A percentile compares a stretch with the other conserved stretches of the same genome.
phyloP scores from a whole-genome alignment of 2,888 invertebrate species.

The Ypsolopha sequella region DNA sequence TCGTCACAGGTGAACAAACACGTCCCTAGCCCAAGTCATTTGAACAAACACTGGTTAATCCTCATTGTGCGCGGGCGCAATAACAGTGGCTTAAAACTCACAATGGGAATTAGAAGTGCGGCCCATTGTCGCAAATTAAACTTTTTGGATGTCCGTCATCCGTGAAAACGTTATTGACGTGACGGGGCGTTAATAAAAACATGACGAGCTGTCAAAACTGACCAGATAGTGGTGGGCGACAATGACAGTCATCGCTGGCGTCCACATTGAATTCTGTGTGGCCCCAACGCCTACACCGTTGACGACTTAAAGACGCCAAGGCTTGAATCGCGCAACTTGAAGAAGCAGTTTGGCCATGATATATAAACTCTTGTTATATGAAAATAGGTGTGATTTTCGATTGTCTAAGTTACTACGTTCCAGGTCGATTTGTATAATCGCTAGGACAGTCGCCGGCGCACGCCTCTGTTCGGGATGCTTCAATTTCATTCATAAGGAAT shows the following conservation, averaged over 20 bases:
- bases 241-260: neutral
- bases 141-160: conserved; percentile 30
- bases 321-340: too few relatives aligned
- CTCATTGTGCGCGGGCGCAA: conserved; percentile 49
- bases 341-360: too few relatives aligned
- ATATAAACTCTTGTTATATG: too few relatives aligned
- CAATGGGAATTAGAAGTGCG: conserved; percentile 62
- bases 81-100: conserved; percentile 46
- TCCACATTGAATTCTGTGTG: conserved; percentile 1
- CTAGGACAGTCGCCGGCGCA: too few relatives aligned
- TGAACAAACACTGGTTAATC: conserved; percentile 61
- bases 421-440: too few relatives aligned
- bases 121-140: conserved; percentile 62
- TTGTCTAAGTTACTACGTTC: too few relatives aligned
- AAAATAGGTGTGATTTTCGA: too few relatives aligned
- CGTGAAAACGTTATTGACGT: conserved; percentile 33
- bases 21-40: conserved; percentile 46
- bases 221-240: neutral
- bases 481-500: too few relatives aligned
- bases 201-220: conserved; percentile 5
- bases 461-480: too few relatives aligned
- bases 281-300: neutral
- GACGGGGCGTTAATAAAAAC: conserved; percentile 2
- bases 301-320: neutral
- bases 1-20: conserved; percentile 27